Percentiles rank a stretch among this genome's conserved stretches.
Evolutionary conservation across 2,888 invertebrate species (phyloP).

Genomic region (Nymphalis polychloros): DNA sequence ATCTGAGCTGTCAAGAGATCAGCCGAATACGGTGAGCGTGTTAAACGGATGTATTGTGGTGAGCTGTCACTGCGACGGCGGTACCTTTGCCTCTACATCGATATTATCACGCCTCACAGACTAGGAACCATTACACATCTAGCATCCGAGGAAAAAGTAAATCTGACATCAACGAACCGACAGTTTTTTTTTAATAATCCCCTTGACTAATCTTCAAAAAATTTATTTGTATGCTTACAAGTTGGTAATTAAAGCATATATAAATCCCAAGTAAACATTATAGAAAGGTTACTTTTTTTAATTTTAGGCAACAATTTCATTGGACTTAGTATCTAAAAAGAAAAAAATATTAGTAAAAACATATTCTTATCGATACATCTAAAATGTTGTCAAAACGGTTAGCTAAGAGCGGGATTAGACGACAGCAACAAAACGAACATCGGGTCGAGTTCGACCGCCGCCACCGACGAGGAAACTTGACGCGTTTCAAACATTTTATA

Average conservation of each 20-base stretch:
- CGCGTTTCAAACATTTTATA: conserved; percentile 24
- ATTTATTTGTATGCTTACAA: background rate
- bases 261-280: background rate
- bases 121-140: conserved; percentile 62
- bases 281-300: background rate
- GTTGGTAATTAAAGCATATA: background rate
- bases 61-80: conserved; percentile 67
- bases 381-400: conserved; percentile 79
- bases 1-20: conserved; percentile 70
- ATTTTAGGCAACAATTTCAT: background rate
- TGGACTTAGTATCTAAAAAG: conserved; percentile 38
- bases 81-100: conserved; percentile 62
- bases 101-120: conserved; percentile 64
- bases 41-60: conserved; percentile 78
- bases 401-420: conserved; percentile 77
- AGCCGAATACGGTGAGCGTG: conserved; percentile 75
- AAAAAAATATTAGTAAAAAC: conserved; percentile 44
- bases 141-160: conserved; percentile 41
- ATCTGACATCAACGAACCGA: conserved; percentile 30
- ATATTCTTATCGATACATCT: conserved; percentile 64
- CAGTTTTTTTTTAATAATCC: conserved; percentile 27
- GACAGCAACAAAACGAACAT: conserved; percentile 76
- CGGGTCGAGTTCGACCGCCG: conserved; percentile 31
- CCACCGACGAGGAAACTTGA: conserved; percentile 22
- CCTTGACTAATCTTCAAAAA: conserved; percentile 31